phyloP scores from a whole-genome alignment of 2,113 vertebrate genomes.

The Oncorhynchus kisutch region DNA sequence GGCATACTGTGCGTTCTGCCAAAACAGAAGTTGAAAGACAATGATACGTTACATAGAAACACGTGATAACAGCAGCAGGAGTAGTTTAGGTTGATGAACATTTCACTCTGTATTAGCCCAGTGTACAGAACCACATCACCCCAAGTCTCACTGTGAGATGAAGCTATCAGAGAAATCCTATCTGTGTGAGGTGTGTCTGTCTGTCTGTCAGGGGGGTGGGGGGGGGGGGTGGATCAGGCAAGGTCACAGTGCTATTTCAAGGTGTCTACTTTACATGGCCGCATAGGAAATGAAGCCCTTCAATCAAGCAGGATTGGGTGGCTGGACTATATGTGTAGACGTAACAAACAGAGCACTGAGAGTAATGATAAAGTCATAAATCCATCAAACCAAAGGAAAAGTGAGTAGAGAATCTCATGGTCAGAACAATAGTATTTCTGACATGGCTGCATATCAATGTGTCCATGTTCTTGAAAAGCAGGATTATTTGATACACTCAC shows the following conservation, averaged over 20 bases:
- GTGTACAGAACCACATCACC: not conserved
- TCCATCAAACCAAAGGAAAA: constrained; percentile 60
- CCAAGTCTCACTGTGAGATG: constrained; percentile 3
- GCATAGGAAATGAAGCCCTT: constrained; percentile 76
- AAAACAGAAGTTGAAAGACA: not conserved
- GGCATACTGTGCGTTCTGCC: not conserved
- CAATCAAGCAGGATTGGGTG: constrained; percentile 71
- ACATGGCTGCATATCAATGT: not conserved
- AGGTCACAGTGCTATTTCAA: constrained; percentile 72
- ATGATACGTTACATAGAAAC: not conserved
- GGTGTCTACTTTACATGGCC: constrained; percentile 73
- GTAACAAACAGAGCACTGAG: constrained; percentile 52
- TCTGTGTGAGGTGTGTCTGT: constrained; percentile 30
- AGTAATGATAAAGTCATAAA: constrained; percentile 68
- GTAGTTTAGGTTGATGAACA: not conserved
- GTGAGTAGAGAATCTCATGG: constrained; percentile 19
- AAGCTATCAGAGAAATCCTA: constrained; percentile 40
- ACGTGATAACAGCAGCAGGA: not conserved
- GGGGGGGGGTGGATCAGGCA: constrained; percentile 67
- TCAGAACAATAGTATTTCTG: constrained; percentile 29
- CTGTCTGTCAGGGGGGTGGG: constrained; percentile 44
- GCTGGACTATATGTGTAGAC: constrained; percentile 42
- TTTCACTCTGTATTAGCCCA: not conserved
- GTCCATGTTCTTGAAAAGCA: not conserved
- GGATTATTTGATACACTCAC: not conserved